Percentiles rank a stretch among this genome's conserved stretches.
phyloP scores from a whole-genome alignment of 2,113 vertebrate genomes.

The Psittacula cyanocephala region DNA sequence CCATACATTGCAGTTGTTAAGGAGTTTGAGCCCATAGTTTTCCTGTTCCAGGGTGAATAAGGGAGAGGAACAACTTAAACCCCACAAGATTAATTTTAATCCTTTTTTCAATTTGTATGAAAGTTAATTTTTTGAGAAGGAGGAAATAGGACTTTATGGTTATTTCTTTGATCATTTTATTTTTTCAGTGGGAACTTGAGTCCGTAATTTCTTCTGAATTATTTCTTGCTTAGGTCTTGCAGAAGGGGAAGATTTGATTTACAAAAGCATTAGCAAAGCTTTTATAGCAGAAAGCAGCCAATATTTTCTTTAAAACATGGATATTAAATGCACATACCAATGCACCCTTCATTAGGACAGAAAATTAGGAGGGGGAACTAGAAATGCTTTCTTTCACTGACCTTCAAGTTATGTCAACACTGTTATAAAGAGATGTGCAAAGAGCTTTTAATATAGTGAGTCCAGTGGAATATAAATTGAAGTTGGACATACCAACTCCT shows the following conservation, averaged over 20 bases:
- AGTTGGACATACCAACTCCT: neutral
- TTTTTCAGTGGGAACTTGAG: neutral
- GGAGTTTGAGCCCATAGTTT: neutral
- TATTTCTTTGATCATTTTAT: neutral
- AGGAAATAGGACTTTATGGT: neutral
- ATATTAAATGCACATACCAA: neutral
- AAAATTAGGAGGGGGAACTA: neutral
- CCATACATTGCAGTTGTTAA: neutral
- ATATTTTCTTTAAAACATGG: neutral
- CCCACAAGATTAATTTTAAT: neutral
- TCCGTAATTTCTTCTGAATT: neutral
- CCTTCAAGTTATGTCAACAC: neutral
- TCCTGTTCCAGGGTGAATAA: neutral
- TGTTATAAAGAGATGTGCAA: neutral
- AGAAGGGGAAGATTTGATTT: neutral
- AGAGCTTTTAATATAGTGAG: neutral
- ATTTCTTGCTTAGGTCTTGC: neutral
- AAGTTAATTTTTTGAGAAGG: neutral
- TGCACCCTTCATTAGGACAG: neutral
- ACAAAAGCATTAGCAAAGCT: neutral
- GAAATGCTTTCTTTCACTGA: neutral
- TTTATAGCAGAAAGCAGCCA: neutral
- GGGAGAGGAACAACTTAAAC: neutral
- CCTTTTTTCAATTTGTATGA: neutral
- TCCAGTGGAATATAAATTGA: neutral